Percentiles rank a stretch among this genome's conserved stretches.
phyloP scores from a whole-genome alignment of 2,888 invertebrate species.

The Shargacucullia verbasci region DNA sequence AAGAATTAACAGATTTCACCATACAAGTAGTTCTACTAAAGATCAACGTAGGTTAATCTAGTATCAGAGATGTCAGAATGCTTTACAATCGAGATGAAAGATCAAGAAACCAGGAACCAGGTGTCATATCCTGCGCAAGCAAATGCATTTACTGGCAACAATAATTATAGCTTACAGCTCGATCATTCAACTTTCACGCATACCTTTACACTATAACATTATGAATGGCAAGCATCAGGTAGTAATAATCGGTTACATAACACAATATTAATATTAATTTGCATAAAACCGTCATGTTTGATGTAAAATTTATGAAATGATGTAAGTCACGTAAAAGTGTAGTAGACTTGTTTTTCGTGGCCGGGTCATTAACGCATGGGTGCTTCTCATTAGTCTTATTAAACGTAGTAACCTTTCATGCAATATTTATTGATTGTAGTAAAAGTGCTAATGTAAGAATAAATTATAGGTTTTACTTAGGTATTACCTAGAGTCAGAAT shows the following conservation, averaged over 20 bases:
- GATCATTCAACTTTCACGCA: constrained; percentile 30
- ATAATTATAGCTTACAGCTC: constrained; percentile 19
- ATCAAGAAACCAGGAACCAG: too few relatives aligned
- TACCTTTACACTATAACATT: constrained; percentile 21
- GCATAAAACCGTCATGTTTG: constrained; percentile 9
- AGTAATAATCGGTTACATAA: constrained; percentile 15
- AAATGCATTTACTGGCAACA: constrained; percentile 20
- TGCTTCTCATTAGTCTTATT: constrained; percentile 66
- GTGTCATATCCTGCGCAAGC: constrained; percentile 9
- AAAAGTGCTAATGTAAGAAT: constrained; percentile 4
- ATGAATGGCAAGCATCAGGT: constrained; percentile 13
- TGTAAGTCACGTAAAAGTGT: constrained; percentile 26
- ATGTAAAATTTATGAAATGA: constrained; percentile 17
- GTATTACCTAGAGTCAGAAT: too few relatives aligned
- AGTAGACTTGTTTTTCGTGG: constrained; percentile 55
- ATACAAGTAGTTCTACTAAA: too few relatives aligned
- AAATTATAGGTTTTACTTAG: too few relatives aligned
- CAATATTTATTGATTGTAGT: constrained; percentile 9
- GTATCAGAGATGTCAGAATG: too few relatives aligned
- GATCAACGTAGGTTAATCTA: too few relatives aligned
- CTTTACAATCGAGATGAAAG: too few relatives aligned
- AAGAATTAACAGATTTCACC: too few relatives aligned
- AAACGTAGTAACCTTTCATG: constrained; percentile 34
- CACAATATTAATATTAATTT: constrained; percentile 22
- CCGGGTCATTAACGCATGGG: constrained; percentile 64